Evolutionary conservation across 2,888 invertebrate genomes (phyloP).

Genomic region (Eupithecia dodoneata): DNA sequence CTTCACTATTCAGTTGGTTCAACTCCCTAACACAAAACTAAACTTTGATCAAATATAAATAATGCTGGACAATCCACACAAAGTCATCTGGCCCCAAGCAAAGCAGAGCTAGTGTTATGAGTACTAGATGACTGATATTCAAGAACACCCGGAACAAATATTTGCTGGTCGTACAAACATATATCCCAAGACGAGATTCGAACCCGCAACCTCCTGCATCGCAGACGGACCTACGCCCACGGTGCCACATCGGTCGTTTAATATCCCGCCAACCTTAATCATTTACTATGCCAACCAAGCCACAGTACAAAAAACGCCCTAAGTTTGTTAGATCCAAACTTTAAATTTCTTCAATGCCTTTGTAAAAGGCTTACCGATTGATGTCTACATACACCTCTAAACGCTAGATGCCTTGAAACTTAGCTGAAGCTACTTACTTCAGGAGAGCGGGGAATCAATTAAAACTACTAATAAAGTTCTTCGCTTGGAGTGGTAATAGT

Average conservation of each 20-base stretch:
- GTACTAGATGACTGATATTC: no score
- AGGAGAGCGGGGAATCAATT: slow-evolving; percentile 69
- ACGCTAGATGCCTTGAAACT: slow-evolving; percentile 50
- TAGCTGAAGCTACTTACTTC: slow-evolving; percentile 60
- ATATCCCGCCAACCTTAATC: background rate
- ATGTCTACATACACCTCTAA: slow-evolving; percentile 32
- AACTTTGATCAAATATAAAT: background rate
- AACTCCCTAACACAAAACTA: no score
- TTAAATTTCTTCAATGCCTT: background rate
- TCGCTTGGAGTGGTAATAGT: slow-evolving; percentile 21
- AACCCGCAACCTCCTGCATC: no score
- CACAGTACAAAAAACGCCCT: background rate
- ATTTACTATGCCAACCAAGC: background rate
- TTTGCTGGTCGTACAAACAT: no score
- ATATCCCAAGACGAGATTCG: no score
- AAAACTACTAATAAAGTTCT: slow-evolving; percentile 70
- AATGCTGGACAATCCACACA: no score
- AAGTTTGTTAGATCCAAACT: background rate
- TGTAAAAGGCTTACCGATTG: background rate
- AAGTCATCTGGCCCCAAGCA: no score
- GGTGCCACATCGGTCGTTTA: no score
- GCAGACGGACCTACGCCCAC: no score
- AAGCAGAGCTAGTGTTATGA: no score
- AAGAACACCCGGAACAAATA: no score
- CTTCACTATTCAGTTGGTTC: background rate